A percentile compares a stretch with the other conserved stretches of the same genome.
These are phyloP conservation scores for Labia minor DNA, from an alignment of 2,888 invertebrate genomes.

Conservation along the genomic window DNA sequence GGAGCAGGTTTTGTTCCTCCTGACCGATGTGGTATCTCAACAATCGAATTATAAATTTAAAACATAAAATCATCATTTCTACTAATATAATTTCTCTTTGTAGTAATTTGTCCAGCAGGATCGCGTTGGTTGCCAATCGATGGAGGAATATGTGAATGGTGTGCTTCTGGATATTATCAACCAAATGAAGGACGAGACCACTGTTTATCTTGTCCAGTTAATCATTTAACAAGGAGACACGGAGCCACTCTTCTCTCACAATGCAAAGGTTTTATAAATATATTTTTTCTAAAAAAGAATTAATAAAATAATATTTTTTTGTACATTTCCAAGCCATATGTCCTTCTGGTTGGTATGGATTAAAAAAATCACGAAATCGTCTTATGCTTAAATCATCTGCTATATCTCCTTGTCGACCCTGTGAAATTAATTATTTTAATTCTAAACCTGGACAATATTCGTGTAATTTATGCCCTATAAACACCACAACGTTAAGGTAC, in stretches of 20 bases:
- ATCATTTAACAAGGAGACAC: slow-evolving; percentile 44
- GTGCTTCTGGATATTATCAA: slow-evolving; percentile 50
- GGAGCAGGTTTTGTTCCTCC: not conserved
- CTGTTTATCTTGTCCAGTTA: slow-evolving; percentile 47
- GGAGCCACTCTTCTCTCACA: not conserved
- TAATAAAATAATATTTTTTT: not conserved
- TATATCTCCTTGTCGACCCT: slow-evolving; percentile 34
- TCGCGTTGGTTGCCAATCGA: slow-evolving; percentile 39
- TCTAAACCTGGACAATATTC: slow-evolving; percentile 41
- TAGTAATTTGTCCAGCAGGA: slow-evolving; percentile 54
- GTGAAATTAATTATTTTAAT: slow-evolving; percentile 47
- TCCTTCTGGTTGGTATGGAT: slow-evolving; percentile 41
- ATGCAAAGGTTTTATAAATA: not conserved
- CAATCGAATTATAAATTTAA: too few species aligned
- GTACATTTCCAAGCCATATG: slow-evolving; percentile 43
- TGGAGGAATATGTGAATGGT: slow-evolving; percentile 45
- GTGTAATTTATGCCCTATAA: slow-evolving; percentile 46
- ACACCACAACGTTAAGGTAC: slow-evolving; percentile 33
- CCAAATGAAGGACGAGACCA: slow-evolving; percentile 41
- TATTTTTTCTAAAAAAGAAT: not conserved
- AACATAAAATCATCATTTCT: too few species aligned
- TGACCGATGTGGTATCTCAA: not conserved
- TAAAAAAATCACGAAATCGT: slow-evolving; percentile 32
- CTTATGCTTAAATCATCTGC: slow-evolving; percentile 27
- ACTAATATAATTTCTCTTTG: slow-evolving; percentile 13